A percentile compares a stretch with the other conserved stretches of the same genome.
These are phyloP conservation scores for Ardeotis arabs DNA, from an alignment of 2,113 vertebrate genomes.

Conservation along the genomic window DNA sequence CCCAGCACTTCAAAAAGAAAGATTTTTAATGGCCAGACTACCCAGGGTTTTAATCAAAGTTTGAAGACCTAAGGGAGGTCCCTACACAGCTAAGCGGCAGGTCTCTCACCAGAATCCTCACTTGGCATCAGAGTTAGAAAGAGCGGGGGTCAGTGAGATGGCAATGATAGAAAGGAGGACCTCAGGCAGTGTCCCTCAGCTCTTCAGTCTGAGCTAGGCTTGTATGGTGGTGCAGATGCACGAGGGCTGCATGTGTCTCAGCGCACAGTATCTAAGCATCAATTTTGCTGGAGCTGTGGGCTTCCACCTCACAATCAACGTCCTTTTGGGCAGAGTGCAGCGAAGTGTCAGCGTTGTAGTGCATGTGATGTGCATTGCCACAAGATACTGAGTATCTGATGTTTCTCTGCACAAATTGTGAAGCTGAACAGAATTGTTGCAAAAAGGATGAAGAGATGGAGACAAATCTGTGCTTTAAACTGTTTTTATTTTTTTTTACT, in stretches of 20 bases:
- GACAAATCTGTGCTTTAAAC: background rate
- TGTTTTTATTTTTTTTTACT: background rate
- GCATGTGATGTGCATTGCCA: background rate
- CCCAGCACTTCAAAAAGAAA: background rate
- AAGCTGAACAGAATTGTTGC: background rate
- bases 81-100: background rate
- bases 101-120: background rate
- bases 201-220: background rate
- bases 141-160: background rate
- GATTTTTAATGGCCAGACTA: background rate
- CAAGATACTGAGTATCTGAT: background rate
- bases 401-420: background rate
- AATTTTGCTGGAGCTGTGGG: background rate
- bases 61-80: background rate
- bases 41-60: background rate
- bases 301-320: background rate
- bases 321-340: background rate
- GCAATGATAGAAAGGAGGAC: background rate
- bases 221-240: background rate
- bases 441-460: background rate
- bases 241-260: rapidly evolving
- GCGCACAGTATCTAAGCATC: too few species aligned
- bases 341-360: background rate
- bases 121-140: background rate
- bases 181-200: background rate